Evolutionary conservation across 1,140 invertebrate species (phyloP), one percentile per base, ranked within the genome.

Genomic region (Drosophila triauraria): DNA sequence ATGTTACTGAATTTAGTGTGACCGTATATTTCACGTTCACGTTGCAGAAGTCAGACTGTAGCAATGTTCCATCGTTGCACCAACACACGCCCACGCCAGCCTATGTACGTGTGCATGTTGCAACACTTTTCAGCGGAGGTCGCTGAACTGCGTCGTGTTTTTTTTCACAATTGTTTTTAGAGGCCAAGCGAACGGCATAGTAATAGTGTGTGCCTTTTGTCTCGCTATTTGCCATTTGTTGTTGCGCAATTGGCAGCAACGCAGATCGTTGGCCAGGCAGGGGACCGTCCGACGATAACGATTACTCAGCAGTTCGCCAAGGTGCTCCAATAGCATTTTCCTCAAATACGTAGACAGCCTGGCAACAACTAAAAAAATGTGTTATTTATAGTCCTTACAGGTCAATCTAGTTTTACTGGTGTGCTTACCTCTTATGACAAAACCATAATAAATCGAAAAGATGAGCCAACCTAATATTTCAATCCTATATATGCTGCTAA

Each of bases 181-280:
- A 88, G 84, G 84, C 84, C 85, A 78, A 47, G 61, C 43, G 47
- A 78, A 67, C 50, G 47, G 59, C 70, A 83, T 77, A 88, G 83
- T 88, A 78, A 78, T 78, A 78, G 75, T 70, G 51, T 57, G 38
- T 62, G 62, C 44, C 54, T 60, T 59, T 64, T 63, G 42, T 62
- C 65, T 63, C 35, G 32, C 13, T 47, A 30, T 64, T 60, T 43
- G 38, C 23, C 46, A 30, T 64, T 86, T 83, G 63, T 88, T 84
- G 68, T 90, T 88, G 85, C 85, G 84, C 84, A 88, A 87, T 80
- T 64, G 44, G 20, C 68, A 54, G 48, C 58, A 40, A 8, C 32
- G 57, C 51, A 78, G 84, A 88, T 88, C 83, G 70, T 83, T 86
- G 83, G 71, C 83, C 51, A 32, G 15, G 47, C 27, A 50, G 50